A percentile compares a stretch with the other conserved stretches of the same genome.
phyloP scores from a whole-genome alignment of 2,113 vertebrate species.

The Prinia subflava region DNA sequence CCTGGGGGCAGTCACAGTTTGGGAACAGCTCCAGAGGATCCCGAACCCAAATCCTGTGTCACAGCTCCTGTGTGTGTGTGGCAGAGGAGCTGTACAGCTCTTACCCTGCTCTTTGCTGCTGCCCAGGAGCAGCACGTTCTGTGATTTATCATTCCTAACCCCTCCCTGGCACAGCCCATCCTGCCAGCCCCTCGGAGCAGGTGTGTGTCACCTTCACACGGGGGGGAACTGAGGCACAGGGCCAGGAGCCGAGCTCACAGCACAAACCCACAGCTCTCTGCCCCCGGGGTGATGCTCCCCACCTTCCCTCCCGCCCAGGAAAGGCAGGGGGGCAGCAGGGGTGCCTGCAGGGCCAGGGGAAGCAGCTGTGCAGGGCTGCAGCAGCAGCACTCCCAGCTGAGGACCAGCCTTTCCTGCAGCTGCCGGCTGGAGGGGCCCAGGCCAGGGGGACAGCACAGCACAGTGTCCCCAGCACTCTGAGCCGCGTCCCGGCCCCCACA shows the following conservation, averaged over 20 bases:
- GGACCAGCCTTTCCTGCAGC: neutral
- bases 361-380: neutral
- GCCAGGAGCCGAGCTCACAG: neutral
- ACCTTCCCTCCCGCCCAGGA: neutral
- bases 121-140: neutral
- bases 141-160: fast-evolving
- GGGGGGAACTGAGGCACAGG: neutral
- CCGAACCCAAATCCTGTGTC: neutral
- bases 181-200: neutral
- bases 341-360: too few relatives aligned
- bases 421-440: neutral
- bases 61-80: neutral
- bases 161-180: neutral
- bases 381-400: neutral
- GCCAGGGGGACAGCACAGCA: neutral
- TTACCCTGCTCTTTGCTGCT: neutral
- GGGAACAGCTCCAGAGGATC: neutral
- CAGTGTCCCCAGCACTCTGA: neutral
- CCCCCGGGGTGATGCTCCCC: fast-evolving
- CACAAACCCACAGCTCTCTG: neutral
- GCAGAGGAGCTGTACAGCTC: neutral
- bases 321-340: neutral
- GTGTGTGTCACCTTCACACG: fast-evolving
- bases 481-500: neutral
- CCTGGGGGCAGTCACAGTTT: fast-evolving